Conservation (phyloP, 2,113 vertebrate genomes). For the Thalassoma bifasciatum region DNA sequence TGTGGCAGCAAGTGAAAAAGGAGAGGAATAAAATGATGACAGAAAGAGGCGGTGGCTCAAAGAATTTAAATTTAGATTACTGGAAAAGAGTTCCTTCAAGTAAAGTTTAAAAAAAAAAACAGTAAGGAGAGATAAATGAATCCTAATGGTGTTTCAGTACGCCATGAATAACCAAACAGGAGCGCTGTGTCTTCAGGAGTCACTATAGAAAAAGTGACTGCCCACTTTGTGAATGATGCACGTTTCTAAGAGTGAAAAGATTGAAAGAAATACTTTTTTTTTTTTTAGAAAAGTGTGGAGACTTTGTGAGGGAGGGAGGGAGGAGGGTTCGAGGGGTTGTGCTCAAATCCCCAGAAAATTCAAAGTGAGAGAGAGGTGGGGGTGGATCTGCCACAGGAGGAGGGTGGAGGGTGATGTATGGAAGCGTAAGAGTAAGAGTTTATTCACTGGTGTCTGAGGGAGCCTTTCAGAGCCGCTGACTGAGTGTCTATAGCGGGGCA, state of each 20-base stretch:
- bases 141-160: not conserved
- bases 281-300: constrained; percentile 46
- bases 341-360: constrained; percentile 96
- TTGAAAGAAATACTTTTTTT: constrained; percentile 14
- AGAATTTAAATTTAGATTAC: not conserved
- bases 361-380: constrained; percentile 77
- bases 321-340: constrained; percentile 80
- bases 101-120: constrained; percentile 2
- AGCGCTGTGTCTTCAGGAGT: constrained; percentile 1
- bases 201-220: constrained; percentile 46
- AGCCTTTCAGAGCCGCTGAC: constrained; percentile 93
- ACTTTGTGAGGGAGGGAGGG: constrained; percentile 38
- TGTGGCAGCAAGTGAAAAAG: not conserved
- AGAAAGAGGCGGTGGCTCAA: not conserved
- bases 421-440: constrained; percentile 94
- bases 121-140: not conserved
- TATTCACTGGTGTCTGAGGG: constrained; percentile 95
- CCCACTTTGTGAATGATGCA: constrained; percentile 50
- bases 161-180: constrained; percentile 43
- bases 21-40: not conserved
- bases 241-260: constrained; percentile 57
- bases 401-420: constrained; percentile 88
- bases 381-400: constrained; percentile 74
- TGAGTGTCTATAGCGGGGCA: constrained; percentile 96
- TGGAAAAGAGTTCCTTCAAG: not conserved